Conservation (phyloP, 2,113 vertebrate genomes). For the Calidris pygmaea region DNA sequence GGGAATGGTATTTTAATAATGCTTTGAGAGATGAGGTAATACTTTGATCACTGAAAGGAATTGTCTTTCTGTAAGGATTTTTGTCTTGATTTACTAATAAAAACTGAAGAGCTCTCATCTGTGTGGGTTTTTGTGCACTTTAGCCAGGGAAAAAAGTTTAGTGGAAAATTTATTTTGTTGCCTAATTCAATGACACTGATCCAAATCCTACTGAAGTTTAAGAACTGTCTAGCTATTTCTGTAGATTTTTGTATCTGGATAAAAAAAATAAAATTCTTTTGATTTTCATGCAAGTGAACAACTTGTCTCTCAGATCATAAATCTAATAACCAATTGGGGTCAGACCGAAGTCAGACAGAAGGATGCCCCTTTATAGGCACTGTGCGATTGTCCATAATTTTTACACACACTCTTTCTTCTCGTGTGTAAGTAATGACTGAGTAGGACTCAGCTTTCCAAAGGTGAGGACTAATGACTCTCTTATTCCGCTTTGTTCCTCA, state of each 20-base stretch:
- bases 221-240: neutral
- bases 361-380: neutral
- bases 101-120: neutral
- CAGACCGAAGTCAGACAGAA: neutral
- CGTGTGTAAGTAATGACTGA: neutral
- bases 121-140: neutral
- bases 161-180: neutral
- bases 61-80: neutral
- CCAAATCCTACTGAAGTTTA: neutral
- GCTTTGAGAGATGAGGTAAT: slow-evolving; percentile 4
- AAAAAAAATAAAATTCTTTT: neutral
- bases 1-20: slow-evolving; percentile 39
- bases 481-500: neutral
- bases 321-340: neutral
- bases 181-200: neutral
- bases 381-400: neutral
- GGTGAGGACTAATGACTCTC: neutral
- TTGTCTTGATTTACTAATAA: neutral
- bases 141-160: neutral
- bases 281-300: neutral
- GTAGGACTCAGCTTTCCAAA: neutral
- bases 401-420: neutral
- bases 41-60: neutral
- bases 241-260: neutral
- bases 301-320: neutral